A percentile compares a stretch with the other conserved stretches of the same genome.
phyloP scores from a whole-genome alignment of 2,888 invertebrate species.

The Euclidia mi region DNA sequence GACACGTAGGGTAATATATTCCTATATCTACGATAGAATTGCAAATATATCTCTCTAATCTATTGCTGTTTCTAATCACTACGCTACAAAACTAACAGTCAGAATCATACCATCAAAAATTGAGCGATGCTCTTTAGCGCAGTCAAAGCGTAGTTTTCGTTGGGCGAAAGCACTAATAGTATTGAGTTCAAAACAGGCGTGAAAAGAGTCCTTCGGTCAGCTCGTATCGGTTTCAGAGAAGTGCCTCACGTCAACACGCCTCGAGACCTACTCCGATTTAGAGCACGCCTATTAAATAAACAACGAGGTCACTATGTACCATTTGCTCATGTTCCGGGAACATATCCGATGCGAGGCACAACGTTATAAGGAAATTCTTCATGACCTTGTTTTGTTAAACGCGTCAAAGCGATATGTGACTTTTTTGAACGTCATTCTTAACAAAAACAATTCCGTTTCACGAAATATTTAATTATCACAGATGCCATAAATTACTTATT shows the following conservation, averaged over 20 bases:
- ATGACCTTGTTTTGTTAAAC: too few relatives aligned
- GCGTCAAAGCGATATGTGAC: too few relatives aligned
- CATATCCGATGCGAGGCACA: neutral
- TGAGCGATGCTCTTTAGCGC: neutral
- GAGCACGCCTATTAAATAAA: conserved; percentile 34
- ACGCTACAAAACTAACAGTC: too few relatives aligned
- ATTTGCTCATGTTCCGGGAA: neutral
- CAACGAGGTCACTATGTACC: conserved; percentile 12
- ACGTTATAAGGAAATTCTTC: neutral
- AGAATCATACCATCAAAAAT: neutral
- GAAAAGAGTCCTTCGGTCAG: neutral
- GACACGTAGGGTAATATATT: too few relatives aligned
- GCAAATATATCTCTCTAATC: too few relatives aligned
- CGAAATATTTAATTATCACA: too few relatives aligned
- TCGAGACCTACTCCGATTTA: conserved; percentile 19
- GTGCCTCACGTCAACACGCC: conserved; percentile 11
- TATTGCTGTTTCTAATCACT: too few relatives aligned
- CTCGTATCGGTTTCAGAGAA: conserved; percentile 16
- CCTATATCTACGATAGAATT: too few relatives aligned
- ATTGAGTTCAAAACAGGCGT: conserved; percentile 1
- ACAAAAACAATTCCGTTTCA: too few relatives aligned
- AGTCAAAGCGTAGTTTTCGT: neutral
- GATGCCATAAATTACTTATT: too few relatives aligned
- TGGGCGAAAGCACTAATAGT: neutral
- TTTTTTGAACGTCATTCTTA: too few relatives aligned